Conservation (phyloP, 2,888 invertebrate species). For the Volucella inflata region DNA sequence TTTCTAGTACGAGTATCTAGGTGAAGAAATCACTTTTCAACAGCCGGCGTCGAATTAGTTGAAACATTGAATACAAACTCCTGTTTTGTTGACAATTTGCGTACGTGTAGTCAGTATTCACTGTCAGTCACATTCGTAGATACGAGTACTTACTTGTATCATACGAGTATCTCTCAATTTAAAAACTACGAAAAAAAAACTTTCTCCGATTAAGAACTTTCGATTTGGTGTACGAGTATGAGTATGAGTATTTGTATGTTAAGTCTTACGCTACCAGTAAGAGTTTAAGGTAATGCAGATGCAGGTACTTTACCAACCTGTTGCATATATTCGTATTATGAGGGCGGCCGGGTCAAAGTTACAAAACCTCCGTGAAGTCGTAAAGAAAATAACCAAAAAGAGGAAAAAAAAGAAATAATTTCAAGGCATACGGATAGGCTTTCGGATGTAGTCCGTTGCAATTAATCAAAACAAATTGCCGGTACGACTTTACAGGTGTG, state of each 20-base stretch:
- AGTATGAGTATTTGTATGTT: conserved; percentile 11
- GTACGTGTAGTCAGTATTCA: conserved; percentile 28
- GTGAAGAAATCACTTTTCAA: conserved; percentile 38
- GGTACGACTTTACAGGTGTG: conserved; percentile 17
- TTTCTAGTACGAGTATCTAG: conserved; percentile 25
- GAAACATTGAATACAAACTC: conserved; percentile 34
- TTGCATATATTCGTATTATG: background rate
- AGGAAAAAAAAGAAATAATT: background rate
- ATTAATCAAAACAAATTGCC: conserved; percentile 23
- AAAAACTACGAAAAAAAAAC: conserved; percentile 20
- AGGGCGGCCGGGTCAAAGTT: conserved; percentile 36
- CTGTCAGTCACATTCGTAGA: conserved; percentile 2
- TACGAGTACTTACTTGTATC: no score
- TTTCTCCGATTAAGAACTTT: conserved; percentile 64
- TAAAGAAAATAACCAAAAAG: conserved; percentile 1
- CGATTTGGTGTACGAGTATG: conserved; percentile 26
- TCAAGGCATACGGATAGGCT: conserved; percentile 13
- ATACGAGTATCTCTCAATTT: no score
- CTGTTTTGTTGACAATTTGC: conserved; percentile 46
- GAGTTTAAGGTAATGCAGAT: background rate
- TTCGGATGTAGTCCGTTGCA: conserved; percentile 14
- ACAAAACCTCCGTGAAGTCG: conserved; percentile 1
- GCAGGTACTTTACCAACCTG: conserved; percentile 9
- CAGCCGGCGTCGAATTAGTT: conserved; percentile 2
- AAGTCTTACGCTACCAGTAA: background rate